Conservation (phyloP, 2,797 vertebrate species). For the Rhincodon typus region DNA sequence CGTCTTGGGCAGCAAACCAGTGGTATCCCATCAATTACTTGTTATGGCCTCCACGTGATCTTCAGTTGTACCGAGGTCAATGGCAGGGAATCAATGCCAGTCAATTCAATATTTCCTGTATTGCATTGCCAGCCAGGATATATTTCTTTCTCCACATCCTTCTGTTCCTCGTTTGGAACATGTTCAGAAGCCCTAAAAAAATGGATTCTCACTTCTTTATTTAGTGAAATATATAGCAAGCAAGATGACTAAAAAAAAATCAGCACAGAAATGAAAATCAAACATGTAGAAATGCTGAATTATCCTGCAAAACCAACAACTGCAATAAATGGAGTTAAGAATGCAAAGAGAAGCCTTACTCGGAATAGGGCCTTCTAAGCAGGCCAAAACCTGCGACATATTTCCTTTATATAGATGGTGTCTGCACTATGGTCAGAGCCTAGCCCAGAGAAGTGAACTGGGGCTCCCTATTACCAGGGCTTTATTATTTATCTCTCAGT, state of each 20-base stretch:
- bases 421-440: not conserved
- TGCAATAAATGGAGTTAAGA: not conserved
- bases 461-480: not conserved
- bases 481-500: not conserved
- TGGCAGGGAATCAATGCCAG: too few relatives aligned
- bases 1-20: not conserved
- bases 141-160: not conserved
- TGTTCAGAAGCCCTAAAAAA: not conserved
- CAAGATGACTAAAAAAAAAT: not conserved
- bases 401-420: not conserved
- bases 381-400: not conserved
- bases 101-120: not conserved
- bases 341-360: not conserved
- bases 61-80: not conserved
- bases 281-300: not conserved
- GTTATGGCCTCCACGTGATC: not conserved
- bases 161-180: not conserved
- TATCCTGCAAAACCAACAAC: not conserved
- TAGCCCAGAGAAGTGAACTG: not conserved
- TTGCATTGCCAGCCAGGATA: not conserved
- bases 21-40: not conserved
- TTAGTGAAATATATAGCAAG: not conserved
- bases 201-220: not conserved
- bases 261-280: too few relatives aligned
- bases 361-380: not conserved